These are phyloP conservation scores for Crocuta crocuta DNA, from an alignment of 2,113 vertebrate species.

Conservation along the genomic window DNA sequence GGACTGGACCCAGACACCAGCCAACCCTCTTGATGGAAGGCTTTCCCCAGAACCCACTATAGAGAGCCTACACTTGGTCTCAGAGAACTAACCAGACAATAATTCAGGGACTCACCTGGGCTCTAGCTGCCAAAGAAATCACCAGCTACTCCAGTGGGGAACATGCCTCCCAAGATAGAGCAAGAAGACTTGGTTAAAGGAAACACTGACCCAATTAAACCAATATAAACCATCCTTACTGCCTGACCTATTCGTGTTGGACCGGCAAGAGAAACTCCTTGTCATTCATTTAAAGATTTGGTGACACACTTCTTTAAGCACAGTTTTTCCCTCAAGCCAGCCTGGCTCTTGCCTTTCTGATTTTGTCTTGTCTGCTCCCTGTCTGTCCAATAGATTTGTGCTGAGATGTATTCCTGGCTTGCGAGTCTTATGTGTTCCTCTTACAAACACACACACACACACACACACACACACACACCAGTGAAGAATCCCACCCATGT, in stretches of 20 bases:
- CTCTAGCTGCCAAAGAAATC: neutral
- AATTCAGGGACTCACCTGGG: neutral
- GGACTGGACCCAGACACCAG: too few relatives aligned
- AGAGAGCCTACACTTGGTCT: neutral
- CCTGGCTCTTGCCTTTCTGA: neutral
- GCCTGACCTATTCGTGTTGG: neutral
- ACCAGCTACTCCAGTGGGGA: neutral
- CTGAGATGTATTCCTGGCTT: neutral
- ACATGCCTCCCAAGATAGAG: neutral
- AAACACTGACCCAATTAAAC: neutral
- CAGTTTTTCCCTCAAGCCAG: neutral
- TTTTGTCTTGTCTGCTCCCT: neutral
- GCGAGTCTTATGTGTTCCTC: neutral
- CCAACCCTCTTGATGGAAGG: neutral
- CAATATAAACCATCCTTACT: neutral
- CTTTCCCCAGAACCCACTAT: neutral
- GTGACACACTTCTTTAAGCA: constrained; percentile 29
- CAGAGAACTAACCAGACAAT: neutral
- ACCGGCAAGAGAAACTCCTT: neutral
- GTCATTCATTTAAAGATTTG: neutral
- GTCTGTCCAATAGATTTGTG: neutral
- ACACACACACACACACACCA: neutral
- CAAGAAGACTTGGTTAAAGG: neutral
- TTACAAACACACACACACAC: neutral
- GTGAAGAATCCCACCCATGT: neutral